Percentiles rank a stretch among this genome's conserved stretches.
Conservation (phyloP, 1,140 invertebrate genomes). For the Lineus longissimus region DNA sequence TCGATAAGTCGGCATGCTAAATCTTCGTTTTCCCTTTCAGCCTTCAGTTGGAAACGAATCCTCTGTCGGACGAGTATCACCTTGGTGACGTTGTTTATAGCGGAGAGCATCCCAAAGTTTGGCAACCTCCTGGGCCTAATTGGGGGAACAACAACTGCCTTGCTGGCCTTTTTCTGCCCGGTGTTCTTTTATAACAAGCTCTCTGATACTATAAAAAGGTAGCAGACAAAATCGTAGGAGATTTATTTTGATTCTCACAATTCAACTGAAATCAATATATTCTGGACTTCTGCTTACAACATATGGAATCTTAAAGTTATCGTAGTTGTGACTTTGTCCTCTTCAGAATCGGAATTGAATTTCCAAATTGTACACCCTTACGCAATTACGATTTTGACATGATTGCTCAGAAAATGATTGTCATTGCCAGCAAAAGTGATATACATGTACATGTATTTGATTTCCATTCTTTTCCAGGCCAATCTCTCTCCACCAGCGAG, state of each 20-base stretch:
- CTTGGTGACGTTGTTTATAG: background rate
- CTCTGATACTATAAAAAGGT: constrained; percentile 26
- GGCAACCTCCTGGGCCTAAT: constrained; percentile 85
- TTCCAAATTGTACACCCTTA: too few species aligned
- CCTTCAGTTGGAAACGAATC: background rate
- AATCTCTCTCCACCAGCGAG: constrained; percentile 52
- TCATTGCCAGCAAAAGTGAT: too few species aligned
- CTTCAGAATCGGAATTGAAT: too few species aligned
- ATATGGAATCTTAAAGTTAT: too few species aligned
- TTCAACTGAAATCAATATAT: constrained; percentile 3
- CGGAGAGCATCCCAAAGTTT: constrained; percentile 55
- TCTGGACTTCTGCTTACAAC: background rate
- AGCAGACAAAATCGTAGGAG: constrained; percentile 33
- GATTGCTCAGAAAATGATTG: too few species aligned
- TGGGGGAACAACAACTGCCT: constrained; percentile 76
- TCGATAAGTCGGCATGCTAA: too few species aligned
- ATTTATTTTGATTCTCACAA: constrained; percentile 13
- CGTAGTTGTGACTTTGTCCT: too few species aligned
- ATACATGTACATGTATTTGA: too few species aligned
- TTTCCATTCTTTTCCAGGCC: constrained; percentile 45
- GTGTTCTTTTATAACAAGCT: constrained; percentile 74
- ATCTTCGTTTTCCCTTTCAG: too few species aligned
- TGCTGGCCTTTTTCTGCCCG: constrained; percentile 79
- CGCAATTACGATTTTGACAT: too few species aligned
- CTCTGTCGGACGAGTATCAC: background rate